Evolutionary conservation across 2,113 vertebrate genomes (phyloP).

Genomic region (Colius striatus): DNA sequence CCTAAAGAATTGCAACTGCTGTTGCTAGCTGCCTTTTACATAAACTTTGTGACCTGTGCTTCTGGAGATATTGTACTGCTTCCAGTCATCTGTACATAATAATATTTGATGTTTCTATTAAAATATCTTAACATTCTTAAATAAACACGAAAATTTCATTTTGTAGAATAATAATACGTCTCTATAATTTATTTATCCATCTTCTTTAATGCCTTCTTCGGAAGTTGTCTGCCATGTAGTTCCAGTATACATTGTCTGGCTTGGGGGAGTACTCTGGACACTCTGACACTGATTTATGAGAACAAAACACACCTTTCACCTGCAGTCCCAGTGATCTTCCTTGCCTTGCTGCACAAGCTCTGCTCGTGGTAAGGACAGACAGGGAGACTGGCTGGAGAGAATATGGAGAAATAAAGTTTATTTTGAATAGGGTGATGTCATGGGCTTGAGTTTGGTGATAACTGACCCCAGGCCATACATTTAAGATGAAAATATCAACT

Average conservation of each 20-base stretch:
- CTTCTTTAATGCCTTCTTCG: background rate
- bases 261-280: background rate
- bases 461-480: background rate
- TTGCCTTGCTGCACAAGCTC: background rate
- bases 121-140: background rate
- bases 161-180: background rate
- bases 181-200: background rate
- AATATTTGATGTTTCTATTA: background rate
- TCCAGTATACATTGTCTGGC: background rate
- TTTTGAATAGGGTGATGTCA: background rate
- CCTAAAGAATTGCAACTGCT: background rate
- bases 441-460: background rate
- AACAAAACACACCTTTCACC: background rate
- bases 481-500: conserved; percentile 11
- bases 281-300: background rate
- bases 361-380: background rate
- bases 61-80: background rate
- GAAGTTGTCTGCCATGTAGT: background rate
- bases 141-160: background rate
- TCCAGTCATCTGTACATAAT: background rate
- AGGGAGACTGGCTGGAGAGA: background rate
- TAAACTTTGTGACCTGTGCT: background rate
- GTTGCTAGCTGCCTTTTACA: background rate
- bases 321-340: background rate
- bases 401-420: background rate